phyloP scores from a whole-genome alignment of 1,140 invertebrate species.

The Pararge aegeria region DNA sequence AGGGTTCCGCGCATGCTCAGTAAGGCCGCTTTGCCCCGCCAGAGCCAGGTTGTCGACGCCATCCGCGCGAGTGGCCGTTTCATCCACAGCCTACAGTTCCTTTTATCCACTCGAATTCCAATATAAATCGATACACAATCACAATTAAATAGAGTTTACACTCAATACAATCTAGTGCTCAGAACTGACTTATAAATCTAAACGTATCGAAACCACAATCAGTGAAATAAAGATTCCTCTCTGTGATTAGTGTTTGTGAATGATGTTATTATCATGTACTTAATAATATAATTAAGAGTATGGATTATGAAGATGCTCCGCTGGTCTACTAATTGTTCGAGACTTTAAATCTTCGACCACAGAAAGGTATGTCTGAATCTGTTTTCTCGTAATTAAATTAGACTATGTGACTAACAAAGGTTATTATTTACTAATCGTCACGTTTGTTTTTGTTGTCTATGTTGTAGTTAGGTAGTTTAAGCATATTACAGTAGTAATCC shows the following conservation, averaged over 20 bases:
- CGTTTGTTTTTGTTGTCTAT: background rate
- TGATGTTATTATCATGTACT: slow-evolving; percentile 34
- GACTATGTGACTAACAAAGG: background rate
- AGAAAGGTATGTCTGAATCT: slow-evolving; percentile 20
- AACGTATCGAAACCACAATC: slow-evolving; percentile 16
- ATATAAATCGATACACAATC: slow-evolving; percentile 60
- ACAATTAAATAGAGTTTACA: slow-evolving; percentile 40
- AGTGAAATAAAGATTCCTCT: slow-evolving; percentile 17
- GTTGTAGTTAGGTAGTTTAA: too few relatives aligned
- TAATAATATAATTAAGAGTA: slow-evolving; percentile 26
- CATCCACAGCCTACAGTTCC: slow-evolving; percentile 27
- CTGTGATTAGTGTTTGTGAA: slow-evolving; percentile 54
- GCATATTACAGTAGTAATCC: too few relatives aligned
- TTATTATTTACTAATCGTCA: background rate
- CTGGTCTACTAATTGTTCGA: background rate
- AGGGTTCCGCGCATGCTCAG: slow-evolving; percentile 55
- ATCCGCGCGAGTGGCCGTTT: slow-evolving; percentile 51
- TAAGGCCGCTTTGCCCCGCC: slow-evolving; percentile 45
- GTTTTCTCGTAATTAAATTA: background rate
- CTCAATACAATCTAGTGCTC: slow-evolving; percentile 35
- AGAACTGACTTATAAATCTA: slow-evolving; percentile 25
- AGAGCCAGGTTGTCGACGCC: slow-evolving; percentile 45
- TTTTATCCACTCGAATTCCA: slow-evolving; percentile 31
- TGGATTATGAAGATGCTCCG: slow-evolving; percentile 17
- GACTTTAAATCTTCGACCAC: slow-evolving; percentile 11